These are phyloP conservation scores for Alauda arvensis DNA, from an alignment of 2,797 vertebrate genomes.

Conservation along the genomic window DNA sequence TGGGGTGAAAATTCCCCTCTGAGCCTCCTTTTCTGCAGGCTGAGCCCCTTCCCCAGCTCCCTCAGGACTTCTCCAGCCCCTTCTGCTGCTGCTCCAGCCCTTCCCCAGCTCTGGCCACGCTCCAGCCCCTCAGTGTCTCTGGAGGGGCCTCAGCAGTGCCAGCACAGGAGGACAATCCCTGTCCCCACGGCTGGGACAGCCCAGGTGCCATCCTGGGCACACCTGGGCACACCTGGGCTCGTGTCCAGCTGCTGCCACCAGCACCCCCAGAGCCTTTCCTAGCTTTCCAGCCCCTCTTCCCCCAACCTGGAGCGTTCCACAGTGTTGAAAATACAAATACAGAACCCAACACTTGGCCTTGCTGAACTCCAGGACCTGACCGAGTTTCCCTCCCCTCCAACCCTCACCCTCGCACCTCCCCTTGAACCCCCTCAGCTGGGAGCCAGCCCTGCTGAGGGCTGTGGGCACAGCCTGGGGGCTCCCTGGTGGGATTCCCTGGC, in stretches of 20 bases:
- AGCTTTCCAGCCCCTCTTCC: neutral
- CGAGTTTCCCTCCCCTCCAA: neutral
- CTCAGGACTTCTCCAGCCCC: neutral
- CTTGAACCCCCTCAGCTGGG: neutral
- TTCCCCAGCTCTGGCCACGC: neutral
- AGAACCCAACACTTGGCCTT: neutral
- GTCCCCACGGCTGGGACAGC: neutral
- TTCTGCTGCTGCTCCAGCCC: neutral
- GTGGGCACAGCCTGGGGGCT: neutral
- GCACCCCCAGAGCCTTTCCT: neutral
- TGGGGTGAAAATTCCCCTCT: neutral
- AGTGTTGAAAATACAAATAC: neutral
- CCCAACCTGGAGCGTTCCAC: rapidly evolving
- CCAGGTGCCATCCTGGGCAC: neutral
- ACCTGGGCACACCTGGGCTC: neutral
- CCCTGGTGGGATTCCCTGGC: neutral
- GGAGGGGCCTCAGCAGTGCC: neutral
- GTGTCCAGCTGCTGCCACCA: neutral
- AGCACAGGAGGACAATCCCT: neutral
- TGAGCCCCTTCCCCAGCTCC: neutral
- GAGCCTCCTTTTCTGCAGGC: neutral
- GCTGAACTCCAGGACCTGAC: neutral
- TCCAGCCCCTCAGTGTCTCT: neutral
- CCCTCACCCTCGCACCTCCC: neutral
- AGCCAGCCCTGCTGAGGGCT: neutral